Evolutionary conservation across 2,113 vertebrate species (phyloP), one percentile per base, ranked within the genome.

Genomic region (Syngnathoides biaculeatus): DNA sequence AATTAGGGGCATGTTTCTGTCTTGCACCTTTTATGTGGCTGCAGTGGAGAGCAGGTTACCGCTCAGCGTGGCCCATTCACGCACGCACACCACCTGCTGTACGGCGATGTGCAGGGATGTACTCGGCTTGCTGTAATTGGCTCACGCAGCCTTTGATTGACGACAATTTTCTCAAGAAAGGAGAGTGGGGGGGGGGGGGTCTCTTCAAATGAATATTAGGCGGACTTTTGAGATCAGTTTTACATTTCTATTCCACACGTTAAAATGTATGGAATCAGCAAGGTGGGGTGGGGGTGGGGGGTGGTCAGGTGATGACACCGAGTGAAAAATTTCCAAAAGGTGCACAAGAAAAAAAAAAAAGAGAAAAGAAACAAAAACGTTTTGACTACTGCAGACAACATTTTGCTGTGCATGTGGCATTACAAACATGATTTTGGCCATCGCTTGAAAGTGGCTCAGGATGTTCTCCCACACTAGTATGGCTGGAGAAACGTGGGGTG

Each of bases 1-100:
- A 95, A 95, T 95, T 95, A 95, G 89, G 79, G 88, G 86, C 92
- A 88, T 91, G 87, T 91, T 93, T 93, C 85, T 91, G 89, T 73
- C 0, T 89, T 92, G 90, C 91, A 87, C 92, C 92, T 91, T 92
- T 93, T 94, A 90, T 95, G 77, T 86, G 79, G 65, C 85, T 77
- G 70, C 72, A 82, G 75, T 78, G 84, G 71, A 65, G 75, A 86
- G 88, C 85, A 79, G 85, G 91, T 90, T 92, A 90, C 89, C 86
- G 84, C 81, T 86, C 85, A 78, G 70, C 85, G 80, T 75, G 69
- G 75, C 77, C 77, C 77, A 81, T 85, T 82, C 79, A 82, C 67
- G 57, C 79, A 73, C 68, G 65, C 48, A 70, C 24, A 67, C 65
- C 88, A 91, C 88, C 88, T 91, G 83, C 80, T 84, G 75, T 50